A percentile compares a stretch with the other conserved stretches of the same genome.
Evolutionary conservation across 1,140 invertebrate genomes (phyloP).

Genomic region (Papilio helenus): DNA sequence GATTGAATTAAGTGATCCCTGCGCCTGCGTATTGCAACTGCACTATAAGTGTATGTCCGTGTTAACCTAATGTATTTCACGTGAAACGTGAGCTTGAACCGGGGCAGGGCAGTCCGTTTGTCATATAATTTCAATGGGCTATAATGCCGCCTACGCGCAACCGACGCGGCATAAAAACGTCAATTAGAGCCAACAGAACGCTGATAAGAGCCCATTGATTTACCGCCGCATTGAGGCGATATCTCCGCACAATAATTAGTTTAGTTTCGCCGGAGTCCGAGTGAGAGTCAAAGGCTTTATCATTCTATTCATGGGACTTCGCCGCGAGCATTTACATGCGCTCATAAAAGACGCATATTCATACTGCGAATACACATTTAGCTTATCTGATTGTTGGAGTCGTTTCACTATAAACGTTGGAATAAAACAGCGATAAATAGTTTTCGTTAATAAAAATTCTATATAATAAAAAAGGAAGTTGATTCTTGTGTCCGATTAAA

Average conservation of each 20-base stretch:
- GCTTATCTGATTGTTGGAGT: constrained; percentile 11
- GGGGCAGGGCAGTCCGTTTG: constrained; percentile 7
- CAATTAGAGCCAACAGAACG: constrained; percentile 20
- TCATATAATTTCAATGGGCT: constrained; percentile 29
- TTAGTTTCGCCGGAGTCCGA: constrained; percentile 11
- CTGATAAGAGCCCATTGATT: constrained; percentile 34
- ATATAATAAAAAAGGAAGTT: background rate
- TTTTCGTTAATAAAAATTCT: constrained; percentile 1
- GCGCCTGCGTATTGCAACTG: background rate
- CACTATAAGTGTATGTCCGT: background rate
- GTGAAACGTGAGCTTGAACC: background rate
- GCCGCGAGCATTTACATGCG: background rate
- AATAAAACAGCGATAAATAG: constrained; percentile 12
- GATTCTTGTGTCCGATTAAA: background rate
- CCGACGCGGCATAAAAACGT: constrained; percentile 28
- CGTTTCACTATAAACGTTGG: constrained; percentile 13
- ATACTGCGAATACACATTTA: constrained; percentile 4
- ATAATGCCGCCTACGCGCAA: background rate
- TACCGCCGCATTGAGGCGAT: constrained; percentile 19
- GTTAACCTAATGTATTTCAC: background rate
- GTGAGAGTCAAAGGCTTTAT: constrained; percentile 13
- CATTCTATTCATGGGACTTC: constrained; percentile 21
- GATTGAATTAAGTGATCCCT: constrained; percentile 2
- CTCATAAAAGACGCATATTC: constrained; percentile 12
- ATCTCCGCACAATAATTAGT: constrained; percentile 38